Evolutionary conservation across 2,113 vertebrate species (phyloP), one percentile per base, ranked within the genome.

Genomic region (Spea bombifrons): DNA sequence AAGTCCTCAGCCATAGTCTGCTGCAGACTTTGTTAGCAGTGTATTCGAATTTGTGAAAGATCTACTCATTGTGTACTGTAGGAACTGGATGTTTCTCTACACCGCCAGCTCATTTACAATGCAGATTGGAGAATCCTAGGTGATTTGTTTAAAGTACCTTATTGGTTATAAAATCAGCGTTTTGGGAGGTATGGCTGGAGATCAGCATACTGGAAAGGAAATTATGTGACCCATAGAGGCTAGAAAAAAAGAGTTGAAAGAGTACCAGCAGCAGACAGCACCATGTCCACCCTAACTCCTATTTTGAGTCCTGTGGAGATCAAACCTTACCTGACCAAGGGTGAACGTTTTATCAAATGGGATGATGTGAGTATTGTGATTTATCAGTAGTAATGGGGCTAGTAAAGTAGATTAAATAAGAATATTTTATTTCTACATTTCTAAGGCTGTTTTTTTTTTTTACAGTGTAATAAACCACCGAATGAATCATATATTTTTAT

Each of bases 311-410:
- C 90, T 52, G 92, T 90, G 0, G 87, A 90, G 74, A 91, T 98
- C 85, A 97, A 97, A 90, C 88, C 94, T 3, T 96, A 97, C 80
- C 87, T 99, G 71, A 88, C 90, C 61, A 95, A 95, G 87, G 97
- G 97, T 0, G 97, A 97, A 43, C 90, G 95, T 80, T 98, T 98
- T 85, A 96, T 94, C 84, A 97, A 94, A 50, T 99, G 97, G 97
- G 96, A 96, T 0, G 97, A 99, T 80, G 97, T 98, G 87, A 96
- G 96, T 95, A 84, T 0, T 30, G 7, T 67, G 44, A 4, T 67
- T 67, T 44, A 16, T 43, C 30, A 30, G 30, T 30, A 30, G 30
- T 30, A 30, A 30, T 30, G 30, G 30, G 30, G 30, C 30, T 30
- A 30, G 30, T n/a, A n/a, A n/a, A n/a, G n/a, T 30, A 30, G 30